Percentiles rank a stretch among this genome's conserved stretches.
Evolutionary conservation across 1,140 invertebrate species (phyloP).

Genomic region (Drosophila truncata): DNA sequence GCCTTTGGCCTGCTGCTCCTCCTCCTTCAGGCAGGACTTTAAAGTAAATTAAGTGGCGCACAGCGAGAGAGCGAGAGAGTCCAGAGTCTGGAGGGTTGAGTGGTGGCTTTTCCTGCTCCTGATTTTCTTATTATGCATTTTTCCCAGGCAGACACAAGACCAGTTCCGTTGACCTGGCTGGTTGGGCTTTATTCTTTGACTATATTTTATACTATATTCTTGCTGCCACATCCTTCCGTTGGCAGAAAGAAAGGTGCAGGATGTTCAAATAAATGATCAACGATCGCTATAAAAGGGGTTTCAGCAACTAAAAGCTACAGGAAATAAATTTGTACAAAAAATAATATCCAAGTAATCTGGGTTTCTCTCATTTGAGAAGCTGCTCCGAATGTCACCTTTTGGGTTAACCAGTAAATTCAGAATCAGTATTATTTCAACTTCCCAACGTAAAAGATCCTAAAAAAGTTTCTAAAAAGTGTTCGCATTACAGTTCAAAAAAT

Average conservation of each 20-base stretch:
- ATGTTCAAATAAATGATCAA: conserved; percentile 41
- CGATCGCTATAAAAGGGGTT: conserved; percentile 14
- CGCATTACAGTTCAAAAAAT: too few species aligned
- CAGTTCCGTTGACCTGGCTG: conserved; percentile 42
- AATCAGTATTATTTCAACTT: background rate
- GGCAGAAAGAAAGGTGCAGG: conserved; percentile 1
- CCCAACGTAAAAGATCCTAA: background rate
- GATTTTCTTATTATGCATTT: conserved; percentile 68
- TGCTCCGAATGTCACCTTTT: background rate
- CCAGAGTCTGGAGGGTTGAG: conserved; percentile 8
- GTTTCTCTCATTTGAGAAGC: background rate
- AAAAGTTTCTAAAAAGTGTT: too few species aligned
- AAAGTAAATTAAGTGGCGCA: conserved; percentile 78
- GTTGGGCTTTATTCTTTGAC: conserved; percentile 5
- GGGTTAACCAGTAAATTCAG: rapidly evolving
- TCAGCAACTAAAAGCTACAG: background rate
- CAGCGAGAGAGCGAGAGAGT: too few species aligned
- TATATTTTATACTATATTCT: conserved; percentile 56
- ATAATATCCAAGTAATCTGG: background rate
- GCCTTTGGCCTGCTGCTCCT: background rate
- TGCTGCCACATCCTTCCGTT: conserved; percentile 55
- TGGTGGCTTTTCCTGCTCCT: conserved; percentile 21
- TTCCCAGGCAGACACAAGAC: conserved; percentile 30
- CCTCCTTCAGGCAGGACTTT: conserved; percentile 59
- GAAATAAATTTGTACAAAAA: background rate